Evolutionary conservation across 2,113 vertebrate species (phyloP).

Genomic region (Solea senegalensis): DNA sequence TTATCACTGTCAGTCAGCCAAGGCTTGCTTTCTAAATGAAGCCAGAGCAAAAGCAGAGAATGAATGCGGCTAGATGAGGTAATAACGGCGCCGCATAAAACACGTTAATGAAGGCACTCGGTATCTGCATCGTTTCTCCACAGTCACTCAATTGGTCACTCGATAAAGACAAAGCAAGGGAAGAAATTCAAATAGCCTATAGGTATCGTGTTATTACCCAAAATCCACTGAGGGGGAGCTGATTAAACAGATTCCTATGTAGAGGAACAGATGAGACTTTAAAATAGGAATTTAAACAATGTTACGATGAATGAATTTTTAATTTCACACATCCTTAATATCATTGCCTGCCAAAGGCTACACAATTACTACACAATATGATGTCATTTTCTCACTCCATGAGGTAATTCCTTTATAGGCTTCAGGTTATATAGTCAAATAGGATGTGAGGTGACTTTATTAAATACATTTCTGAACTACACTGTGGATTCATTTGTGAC

Average conservation of each 20-base stretch:
- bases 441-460: too few species aligned
- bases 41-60: slow-evolving; percentile 23
- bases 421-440: too few species aligned
- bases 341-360: too few species aligned
- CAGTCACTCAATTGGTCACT: slow-evolving; percentile 23
- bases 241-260: slow-evolving; percentile 7
- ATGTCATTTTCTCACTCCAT: too few species aligned
- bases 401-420: too few species aligned
- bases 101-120: slow-evolving; percentile 22
- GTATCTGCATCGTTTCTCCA: slow-evolving; percentile 25
- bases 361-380: too few species aligned
- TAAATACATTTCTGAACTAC: too few species aligned
- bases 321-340: too few species aligned
- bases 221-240: neutral
- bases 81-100: slow-evolving; percentile 38
- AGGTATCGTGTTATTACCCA: slow-evolving; percentile 9
- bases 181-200: slow-evolving; percentile 3
- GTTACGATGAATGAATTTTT: too few species aligned
- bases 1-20: slow-evolving; percentile 64
- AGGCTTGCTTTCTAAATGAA: slow-evolving; percentile 29
- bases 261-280: neutral
- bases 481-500: too few species aligned
- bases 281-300: too few species aligned
- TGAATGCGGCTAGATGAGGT: slow-evolving; percentile 44
- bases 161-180: slow-evolving; percentile 1